Percentiles rank a stretch among this genome's conserved stretches.
Conservation (phyloP, 1,140 invertebrate species). For the Aplysia californica region DNA sequence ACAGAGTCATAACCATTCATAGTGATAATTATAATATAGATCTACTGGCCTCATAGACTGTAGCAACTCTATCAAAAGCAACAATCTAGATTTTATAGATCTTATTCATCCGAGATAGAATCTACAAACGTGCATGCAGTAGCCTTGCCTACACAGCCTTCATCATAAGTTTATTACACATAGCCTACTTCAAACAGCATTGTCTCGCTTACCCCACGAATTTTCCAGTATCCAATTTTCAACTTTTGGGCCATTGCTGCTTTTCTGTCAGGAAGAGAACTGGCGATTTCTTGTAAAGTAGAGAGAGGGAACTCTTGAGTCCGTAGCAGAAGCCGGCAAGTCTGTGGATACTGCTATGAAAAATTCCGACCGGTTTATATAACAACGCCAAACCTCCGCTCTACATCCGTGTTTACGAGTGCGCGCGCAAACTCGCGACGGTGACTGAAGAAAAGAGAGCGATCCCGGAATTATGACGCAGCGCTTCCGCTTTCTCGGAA, state of each 20-base stretch:
- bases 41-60: too few relatives aligned
- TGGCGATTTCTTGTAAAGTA: not conserved
- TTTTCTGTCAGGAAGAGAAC: not conserved
- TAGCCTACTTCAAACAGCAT: not conserved
- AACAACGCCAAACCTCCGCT: not conserved
- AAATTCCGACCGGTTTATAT: not conserved
- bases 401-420: not conserved
- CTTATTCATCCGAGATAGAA: not conserved
- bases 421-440: not conserved
- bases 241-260: not conserved
- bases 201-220: conserved; percentile 40
- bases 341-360: too few relatives aligned
- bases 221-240: conserved; percentile 37
- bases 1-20: too few relatives aligned
- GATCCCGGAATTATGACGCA: too few relatives aligned
- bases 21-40: too few relatives aligned
- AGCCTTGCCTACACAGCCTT: not conserved
- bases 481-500: too few relatives aligned
- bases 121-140: not conserved
- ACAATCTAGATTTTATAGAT: too few relatives aligned
- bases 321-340: too few relatives aligned
- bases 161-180: not conserved
- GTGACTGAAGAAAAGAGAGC: too few relatives aligned
- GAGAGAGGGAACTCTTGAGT: too few relatives aligned
- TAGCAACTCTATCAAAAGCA: too few relatives aligned